Base-by-base conservation (phyloP, 2,113 vertebrate species). In the Beaufortia kweichowensis region DNA sequence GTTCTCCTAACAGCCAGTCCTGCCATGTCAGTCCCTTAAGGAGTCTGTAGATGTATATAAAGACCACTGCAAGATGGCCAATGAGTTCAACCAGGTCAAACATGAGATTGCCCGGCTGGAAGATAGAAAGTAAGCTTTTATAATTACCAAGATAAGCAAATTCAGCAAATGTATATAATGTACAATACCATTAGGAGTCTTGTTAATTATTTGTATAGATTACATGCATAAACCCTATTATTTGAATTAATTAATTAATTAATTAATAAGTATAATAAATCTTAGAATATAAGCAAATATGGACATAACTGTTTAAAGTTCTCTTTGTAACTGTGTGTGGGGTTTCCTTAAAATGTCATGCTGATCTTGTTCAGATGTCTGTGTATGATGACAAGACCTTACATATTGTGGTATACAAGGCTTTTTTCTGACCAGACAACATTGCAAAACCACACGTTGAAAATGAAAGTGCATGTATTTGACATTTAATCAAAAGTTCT, bases 21-120 rank as follows among this genome's bases (percentile, higher is more conserved):
- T 94, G 9, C 96, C 97, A 50, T 94, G 95, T 79, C 92, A 93
- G 75, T 94, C 95, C 81, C 93, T 96, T 67, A 90, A 86, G 80
- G 97, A 99, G 90, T 98, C 96, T 61, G 95, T 96, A 81, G 94
- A 96, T 81, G 95, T 99, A 69, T 96, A 95, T 90, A 95, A 90
- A 86, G 94, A 98, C 69, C 97, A 98, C 90, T 98, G 96, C 91
- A 95, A 93, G 88, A 96, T 98, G 91, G 96, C 96, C 11, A 94
- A 94, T 84, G 96, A 99, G 65, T 98, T 96, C 83, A 93, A 95
- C 84, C 94, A 98, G 77, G 96, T 97, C 86, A 96, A 96, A 84
- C 95, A 92, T 33, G 96, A 99, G 86, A 98, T 99, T 6, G 89
- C 94, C 21, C 84, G 93, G 21, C 93, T 98, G n/a, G 95, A 98